Percentiles rank a stretch among this genome's conserved stretches.
Evolutionary conservation across 2,113 vertebrate genomes (phyloP).

Genomic region (Eretmochelys imbricata): DNA sequence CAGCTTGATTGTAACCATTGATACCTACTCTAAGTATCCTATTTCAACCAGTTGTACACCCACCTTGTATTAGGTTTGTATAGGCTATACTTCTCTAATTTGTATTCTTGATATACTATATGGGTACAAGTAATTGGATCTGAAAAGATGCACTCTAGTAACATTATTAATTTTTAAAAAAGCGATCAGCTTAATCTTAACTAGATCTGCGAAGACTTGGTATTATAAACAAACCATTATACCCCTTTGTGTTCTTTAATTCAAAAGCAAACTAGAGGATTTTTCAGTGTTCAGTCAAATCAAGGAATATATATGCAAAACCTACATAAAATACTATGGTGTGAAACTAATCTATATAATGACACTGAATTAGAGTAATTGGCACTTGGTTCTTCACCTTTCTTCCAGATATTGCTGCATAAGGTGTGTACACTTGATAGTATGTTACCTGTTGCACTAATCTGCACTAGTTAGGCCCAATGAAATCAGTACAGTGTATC

Average conservation of each 20-base stretch:
- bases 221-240: neutral
- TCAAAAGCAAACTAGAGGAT: neutral
- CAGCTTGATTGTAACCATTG: neutral
- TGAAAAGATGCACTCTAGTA: neutral
- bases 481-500: neutral
- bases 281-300: neutral
- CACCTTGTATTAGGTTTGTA: neutral
- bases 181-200: neutral
- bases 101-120: neutral
- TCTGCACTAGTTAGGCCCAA: neutral
- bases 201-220: neutral
- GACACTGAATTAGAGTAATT: neutral
- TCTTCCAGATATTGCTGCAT: neutral
- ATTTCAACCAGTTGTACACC: neutral
- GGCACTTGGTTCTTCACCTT: neutral
- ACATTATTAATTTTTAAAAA: neutral
- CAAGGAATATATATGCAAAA: neutral
- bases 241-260: neutral
- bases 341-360: neutral
- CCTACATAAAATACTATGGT: neutral
- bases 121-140: neutral
- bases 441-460: fast-evolving
- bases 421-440: neutral
- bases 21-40: neutral
- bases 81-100: neutral